Evolutionary conservation across 2,113 vertebrate genomes (phyloP), one percentile per base, ranked within the genome.

Genomic region (Hippoglossus stenolepis): DNA sequence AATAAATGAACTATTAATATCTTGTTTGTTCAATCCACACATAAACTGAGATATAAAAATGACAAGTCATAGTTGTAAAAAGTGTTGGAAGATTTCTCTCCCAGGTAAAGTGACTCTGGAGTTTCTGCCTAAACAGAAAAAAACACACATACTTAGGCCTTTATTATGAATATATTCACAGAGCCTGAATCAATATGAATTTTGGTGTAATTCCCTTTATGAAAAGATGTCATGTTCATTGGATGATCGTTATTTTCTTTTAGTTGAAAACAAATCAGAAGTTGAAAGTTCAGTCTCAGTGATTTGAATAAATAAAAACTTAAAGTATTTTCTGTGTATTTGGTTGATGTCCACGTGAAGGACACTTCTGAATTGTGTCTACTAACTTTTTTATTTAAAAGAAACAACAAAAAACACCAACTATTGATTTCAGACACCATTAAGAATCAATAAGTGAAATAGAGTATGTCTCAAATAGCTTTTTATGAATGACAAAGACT

Each of bases 351-450:
- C 20, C 5, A 23, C 56, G 18, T 64, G 58, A 80, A 53, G 66
- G 9, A 40, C 8, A 7, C 56, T 12, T 68, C 23, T 23, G 23
- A 23, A 23, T 23, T 23, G 23, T 23, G 23, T 23, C 23, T 23
- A 2, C 23, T 23, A 23, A 23, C 23, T 1, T 23, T 23, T 23
- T 23, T 23, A 23, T 23, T 23, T 23, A 23, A 23, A 23, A 23
- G 7, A 40, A 28, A 28, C 26, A 28, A 28, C 28, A 28, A 28
- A 28, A 28, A 23, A 23, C 28, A 28, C 28, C 4, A 28, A 65
- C 56, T 56, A 28, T 62, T 49, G 21, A 58, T 79, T 76, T 65
- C 65, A 85, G 54, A 13, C 51, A 21, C 62, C 23, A 26, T 70
- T 54, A 73, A 3, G 51, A 78, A 75, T 71, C 58, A 62, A 45